Evolutionary conservation across 2,888 invertebrate species (phyloP), one percentile per base, ranked within the genome.

Genomic region (Xiphydria camelus): DNA sequence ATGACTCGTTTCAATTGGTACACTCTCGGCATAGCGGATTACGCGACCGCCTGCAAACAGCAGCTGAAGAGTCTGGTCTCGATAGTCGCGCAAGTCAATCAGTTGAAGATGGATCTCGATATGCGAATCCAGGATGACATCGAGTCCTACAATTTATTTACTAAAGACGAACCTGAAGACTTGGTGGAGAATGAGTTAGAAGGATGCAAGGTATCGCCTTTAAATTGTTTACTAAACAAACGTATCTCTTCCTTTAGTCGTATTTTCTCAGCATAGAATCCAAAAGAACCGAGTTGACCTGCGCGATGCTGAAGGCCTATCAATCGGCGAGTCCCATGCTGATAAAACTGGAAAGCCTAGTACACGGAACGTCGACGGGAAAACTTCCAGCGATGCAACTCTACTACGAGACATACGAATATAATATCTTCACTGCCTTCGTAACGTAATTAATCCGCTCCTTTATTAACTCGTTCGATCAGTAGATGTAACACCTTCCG

Each of bases 1-100:
- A 77, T 91, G 0, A 86, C 86, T 2, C 82, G 93, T 19, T 84
- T 92, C 43, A 89, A 88, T 32, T 95, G 95, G 94, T 87, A 87
- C 50, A 90, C 92, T 0, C 79, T 94, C 9, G 88, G 89, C 18
- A 90, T 94, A 31, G 78, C 78, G 10, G 89, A 90, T 48, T 95
- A 88, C 69, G 81, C 85, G 2, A 68, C 76, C 0, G 78, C 78
- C 35, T 85, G 87, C 55, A 76, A 79, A 37, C 68, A 72, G 44
- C 77, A 81, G 19, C 70, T 85, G 5, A 82, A 85, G 52, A 81
- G 82, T 17, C 70, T 90, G 3, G 78, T 79, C 50, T 86, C 87
- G 0, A 80, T 87, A 6, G 83, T 87, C 34, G 79, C 81, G 9
- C 88, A 89, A 68, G 79, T 89, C 4, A 82, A 83, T 51, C 86